phyloP scores from a whole-genome alignment of 2,888 invertebrate species.

The Tholera decimalis region DNA sequence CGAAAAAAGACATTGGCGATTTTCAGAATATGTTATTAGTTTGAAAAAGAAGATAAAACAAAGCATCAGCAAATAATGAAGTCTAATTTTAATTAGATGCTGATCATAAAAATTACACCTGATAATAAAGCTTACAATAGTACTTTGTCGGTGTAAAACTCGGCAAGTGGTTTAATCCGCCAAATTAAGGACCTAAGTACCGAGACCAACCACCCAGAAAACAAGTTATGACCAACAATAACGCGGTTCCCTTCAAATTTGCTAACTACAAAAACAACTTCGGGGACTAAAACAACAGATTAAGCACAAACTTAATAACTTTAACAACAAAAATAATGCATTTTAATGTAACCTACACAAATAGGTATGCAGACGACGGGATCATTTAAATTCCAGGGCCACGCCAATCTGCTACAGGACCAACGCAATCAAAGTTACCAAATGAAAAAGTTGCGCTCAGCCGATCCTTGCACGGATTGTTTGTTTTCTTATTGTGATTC shows the following conservation, averaged over 20 bases:
- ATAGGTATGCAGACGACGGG: slow-evolving; percentile 57
- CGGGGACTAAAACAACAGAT: slow-evolving; percentile 36
- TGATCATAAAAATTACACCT: slow-evolving; percentile 26
- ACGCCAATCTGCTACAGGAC: slow-evolving; percentile 59
- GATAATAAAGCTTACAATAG: slow-evolving; percentile 41
- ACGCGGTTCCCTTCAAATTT: slow-evolving; percentile 28
- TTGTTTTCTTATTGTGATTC: slow-evolving; percentile 66
- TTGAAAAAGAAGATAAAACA: slow-evolving; percentile 49
- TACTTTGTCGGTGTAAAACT: slow-evolving; percentile 32
- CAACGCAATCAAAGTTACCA: slow-evolving; percentile 83
- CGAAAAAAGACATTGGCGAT: slow-evolving; percentile 45
- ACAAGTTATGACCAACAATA: slow-evolving; percentile 38
- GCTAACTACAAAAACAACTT: slow-evolving; percentile 39
- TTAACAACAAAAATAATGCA: slow-evolving; percentile 55
- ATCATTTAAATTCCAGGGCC: slow-evolving; percentile 78
- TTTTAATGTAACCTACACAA: slow-evolving; percentile 66
- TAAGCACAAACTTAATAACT: slow-evolving; percentile 40
- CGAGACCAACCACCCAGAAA: slow-evolving; percentile 32
- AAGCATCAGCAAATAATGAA: slow-evolving; percentile 21
- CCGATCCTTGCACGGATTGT: slow-evolving; percentile 67
- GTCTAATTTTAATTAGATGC: slow-evolving; percentile 24
- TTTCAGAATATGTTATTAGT: slow-evolving; percentile 62
- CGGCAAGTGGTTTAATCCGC: slow-evolving; percentile 58
- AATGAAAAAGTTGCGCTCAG: slow-evolving; percentile 77
- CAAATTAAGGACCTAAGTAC: slow-evolving; percentile 42